These are phyloP conservation scores for Sipha flava DNA, from an alignment of 1,140 invertebrate genomes.

Conservation along the genomic window DNA sequence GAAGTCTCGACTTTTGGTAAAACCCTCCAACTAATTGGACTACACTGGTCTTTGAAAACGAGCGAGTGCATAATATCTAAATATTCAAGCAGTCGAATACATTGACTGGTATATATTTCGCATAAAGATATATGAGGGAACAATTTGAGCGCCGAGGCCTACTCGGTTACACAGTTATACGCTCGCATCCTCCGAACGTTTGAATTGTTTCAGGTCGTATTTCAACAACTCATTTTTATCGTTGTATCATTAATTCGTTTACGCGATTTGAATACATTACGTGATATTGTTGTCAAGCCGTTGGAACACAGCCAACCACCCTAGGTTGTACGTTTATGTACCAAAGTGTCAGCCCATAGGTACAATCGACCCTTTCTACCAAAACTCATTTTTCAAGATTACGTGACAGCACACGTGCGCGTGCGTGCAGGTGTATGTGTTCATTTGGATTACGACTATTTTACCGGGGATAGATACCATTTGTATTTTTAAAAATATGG, in stretches of 20 bases:
- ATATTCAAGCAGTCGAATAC: no score
- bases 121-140: no score
- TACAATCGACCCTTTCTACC: neutral
- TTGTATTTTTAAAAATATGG: neutral
- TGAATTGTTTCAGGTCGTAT: no score
- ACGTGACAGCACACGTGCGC: neutral
- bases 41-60: neutral
- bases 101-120: no score
- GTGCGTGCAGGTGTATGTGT: neutral
- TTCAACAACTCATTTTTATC: neutral
- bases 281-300: neutral
- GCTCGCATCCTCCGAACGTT: no score
- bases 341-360: neutral
- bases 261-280: slow-evolving; percentile 17
- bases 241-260: neutral
- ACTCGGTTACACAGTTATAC: no score
- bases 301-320: neutral
- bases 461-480: neutral
- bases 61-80: no score
- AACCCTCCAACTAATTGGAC: neutral
- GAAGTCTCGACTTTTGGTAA: neutral
- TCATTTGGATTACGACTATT: neutral
- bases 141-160: no score
- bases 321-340: neutral
- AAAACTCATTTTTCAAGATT: slow-evolving; percentile 23